phyloP scores from a whole-genome alignment of 2,888 invertebrate species.

The Atrina japonica region DNA sequence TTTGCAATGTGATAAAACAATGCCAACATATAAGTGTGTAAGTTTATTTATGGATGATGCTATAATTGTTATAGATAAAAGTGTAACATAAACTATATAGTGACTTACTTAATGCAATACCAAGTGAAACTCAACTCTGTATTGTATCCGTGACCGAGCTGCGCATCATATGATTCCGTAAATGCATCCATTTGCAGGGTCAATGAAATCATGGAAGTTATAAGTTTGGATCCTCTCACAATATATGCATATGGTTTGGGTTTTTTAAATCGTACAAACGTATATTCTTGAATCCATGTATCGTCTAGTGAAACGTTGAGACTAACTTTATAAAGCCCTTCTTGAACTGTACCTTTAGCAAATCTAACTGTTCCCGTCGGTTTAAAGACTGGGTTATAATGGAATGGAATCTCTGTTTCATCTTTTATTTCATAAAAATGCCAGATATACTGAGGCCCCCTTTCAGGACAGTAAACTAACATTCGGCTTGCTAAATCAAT shows the following conservation, averaged over 20 bases:
- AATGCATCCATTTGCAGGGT: slow-evolving; percentile 42
- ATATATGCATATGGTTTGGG: slow-evolving; percentile 55
- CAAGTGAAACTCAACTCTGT: slow-evolving; percentile 27
- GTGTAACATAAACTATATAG: no score
- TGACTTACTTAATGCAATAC: slow-evolving; percentile 32
- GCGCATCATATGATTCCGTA: slow-evolving; percentile 52
- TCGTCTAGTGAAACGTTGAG: slow-evolving; percentile 50
- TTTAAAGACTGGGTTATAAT: slow-evolving; percentile 3
- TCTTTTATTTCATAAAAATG: slow-evolving; percentile 21
- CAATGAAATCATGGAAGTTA: slow-evolving; percentile 8
- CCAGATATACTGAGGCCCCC: slow-evolving; percentile 51
- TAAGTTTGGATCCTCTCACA: slow-evolving; percentile 46
- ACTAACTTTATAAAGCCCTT: slow-evolving; percentile 37
- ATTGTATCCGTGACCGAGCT: slow-evolving; percentile 31
- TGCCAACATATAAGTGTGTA: no score
- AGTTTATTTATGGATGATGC: no score
- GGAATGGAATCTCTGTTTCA: slow-evolving; percentile 30
- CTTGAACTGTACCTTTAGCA: slow-evolving; percentile 43
- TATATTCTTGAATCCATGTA: slow-evolving; percentile 55
- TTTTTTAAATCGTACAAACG: slow-evolving; percentile 44
- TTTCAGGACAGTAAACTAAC: slow-evolving; percentile 42
- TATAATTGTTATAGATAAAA: no score
- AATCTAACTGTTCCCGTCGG: slow-evolving; percentile 47
- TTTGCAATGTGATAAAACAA: no score
- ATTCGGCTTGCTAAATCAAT: slow-evolving; percentile 54